Evolutionary conservation across 2,113 vertebrate genomes (phyloP), one percentile per base, ranked within the genome.

Genomic region (Indri indri): DNA sequence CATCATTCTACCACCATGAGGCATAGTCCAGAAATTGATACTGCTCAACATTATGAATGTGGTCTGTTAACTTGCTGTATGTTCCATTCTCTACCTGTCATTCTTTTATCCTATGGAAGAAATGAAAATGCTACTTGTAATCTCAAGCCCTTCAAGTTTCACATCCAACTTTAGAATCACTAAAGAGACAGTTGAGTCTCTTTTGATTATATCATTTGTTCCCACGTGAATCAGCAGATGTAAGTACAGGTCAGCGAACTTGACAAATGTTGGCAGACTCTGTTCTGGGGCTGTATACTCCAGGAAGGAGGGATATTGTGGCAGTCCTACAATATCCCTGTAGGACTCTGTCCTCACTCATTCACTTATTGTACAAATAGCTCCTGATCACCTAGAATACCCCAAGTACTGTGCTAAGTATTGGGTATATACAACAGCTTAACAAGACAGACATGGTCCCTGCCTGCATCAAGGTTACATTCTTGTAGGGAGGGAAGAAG

Each of bases 161-260:
- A 95, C 88, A 50, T 65, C 27, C 32, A 95, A 81, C 50, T 92
- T 83, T 59, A 96, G 57, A 93, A 45, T 91, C 77, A 93, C 68
- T 87, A 86, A 91, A 81, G 63, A 95, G 59, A 71, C 25, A 85
- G 11, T 50, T 95, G 37, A 32, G 9, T 30, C 52, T 71, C 66
- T 94, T 93, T 94, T 83, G 42, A 74, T 93, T 68, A 40, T 91
- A 83, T 91, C 73, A 85, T 91, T 89, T 96, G 27, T 66, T 74
- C 18, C 63, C 77, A 81, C 25, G 52, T 76, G 57, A 97, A 95
- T 96, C 80, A 81, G 34, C 42, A 87, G 65, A 90, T 93, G 27
- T 94, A 32, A 27, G 30, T 27, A 91, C 73, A 93, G 66, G 83
- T 90, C 92, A 90, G 30, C 40, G 70, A 97, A 59, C 42, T 42